Percentiles rank a stretch among this genome's conserved stretches.
Conservation (phyloP, 2,797 vertebrate species). For the Zenarchopterus dispar region DNA sequence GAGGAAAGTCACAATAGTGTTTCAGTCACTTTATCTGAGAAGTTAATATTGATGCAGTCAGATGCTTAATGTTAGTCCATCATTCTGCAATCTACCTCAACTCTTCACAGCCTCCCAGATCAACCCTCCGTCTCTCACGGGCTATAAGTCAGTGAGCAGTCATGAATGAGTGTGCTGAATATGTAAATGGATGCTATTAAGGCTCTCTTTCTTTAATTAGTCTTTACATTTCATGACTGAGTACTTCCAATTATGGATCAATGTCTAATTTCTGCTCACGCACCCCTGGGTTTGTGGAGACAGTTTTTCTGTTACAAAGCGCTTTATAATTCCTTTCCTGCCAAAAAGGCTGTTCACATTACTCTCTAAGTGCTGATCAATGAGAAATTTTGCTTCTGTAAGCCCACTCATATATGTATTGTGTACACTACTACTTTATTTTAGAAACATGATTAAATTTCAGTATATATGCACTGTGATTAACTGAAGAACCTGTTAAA, state of each 20-base stretch:
- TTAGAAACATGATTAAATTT: conserved; percentile 33
- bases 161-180: conserved; percentile 63
- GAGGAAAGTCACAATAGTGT: conserved; percentile 2
- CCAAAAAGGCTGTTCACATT: conserved; percentile 42
- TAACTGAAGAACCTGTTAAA: conserved; percentile 19
- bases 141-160: conserved; percentile 41
- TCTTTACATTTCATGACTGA: conserved; percentile 82
- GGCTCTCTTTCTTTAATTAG: conserved; percentile 83
- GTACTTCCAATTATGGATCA: conserved; percentile 84
- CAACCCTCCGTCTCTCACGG: conserved; percentile 44
- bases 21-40: conserved; percentile 1
- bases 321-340: conserved; percentile 65
- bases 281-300: conserved; percentile 57
- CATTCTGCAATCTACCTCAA: conserved; percentile 28
- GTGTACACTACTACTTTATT: conserved; percentile 14
- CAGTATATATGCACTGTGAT: conserved; percentile 28
- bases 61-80: conserved; percentile 35
- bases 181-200: conserved; percentile 78
- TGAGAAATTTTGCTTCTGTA: conserved; percentile 53
- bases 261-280: conserved; percentile 79
- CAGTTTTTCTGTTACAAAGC: conserved; percentile 70
- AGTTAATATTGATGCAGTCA: conserved; percentile 22
- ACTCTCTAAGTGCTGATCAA: conserved; percentile 64
- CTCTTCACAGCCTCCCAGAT: conserved; percentile 38
- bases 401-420: conserved; percentile 24